Percentiles rank a stretch among this genome's conserved stretches.
Evolutionary conservation across 1,140 invertebrate genomes (phyloP).

Genomic region (Drosophila ironensis): DNA sequence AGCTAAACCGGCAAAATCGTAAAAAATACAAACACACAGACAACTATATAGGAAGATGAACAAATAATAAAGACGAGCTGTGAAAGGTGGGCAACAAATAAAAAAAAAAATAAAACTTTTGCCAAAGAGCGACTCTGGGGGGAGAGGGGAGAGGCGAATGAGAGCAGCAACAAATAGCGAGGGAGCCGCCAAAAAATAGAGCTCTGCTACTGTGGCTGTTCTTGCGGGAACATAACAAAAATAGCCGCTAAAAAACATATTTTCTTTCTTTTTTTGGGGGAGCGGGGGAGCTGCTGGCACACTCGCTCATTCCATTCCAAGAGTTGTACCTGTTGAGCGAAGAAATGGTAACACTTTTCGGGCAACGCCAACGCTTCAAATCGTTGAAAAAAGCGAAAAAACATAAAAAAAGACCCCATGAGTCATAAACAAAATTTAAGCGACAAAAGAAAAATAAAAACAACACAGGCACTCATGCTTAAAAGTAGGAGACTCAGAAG

Average conservation of each 20-base stretch:
- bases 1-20: conserved; percentile 72
- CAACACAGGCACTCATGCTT: conserved; percentile 35
- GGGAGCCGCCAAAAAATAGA: conserved; percentile 23
- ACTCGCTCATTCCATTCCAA: conserved; percentile 16
- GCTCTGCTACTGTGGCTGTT: background rate
- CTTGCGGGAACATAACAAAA: conserved; percentile 39
- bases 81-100: conserved; percentile 33
- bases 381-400: conserved; percentile 53
- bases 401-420: conserved; percentile 63
- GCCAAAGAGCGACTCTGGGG: conserved; percentile 22
- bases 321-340: conserved; percentile 71
- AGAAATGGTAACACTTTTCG: conserved; percentile 39
- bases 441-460: conserved; percentile 46
- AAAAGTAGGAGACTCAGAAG: too few relatives aligned
- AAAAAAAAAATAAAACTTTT: too few relatives aligned
- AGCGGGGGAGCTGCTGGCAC: too few relatives aligned
- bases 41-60: too few relatives aligned
- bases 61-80: conserved; percentile 60
- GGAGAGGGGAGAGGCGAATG: background rate
- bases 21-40: conserved; percentile 31
- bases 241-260: conserved; percentile 32
- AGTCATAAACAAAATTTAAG: conserved; percentile 57
- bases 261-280: too few relatives aligned
- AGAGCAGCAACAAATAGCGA: conserved; percentile 1
- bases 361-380: conserved; percentile 20